Evolutionary conservation across 2,888 invertebrate species (phyloP).

Genomic region (Parelbella ahira): DNA sequence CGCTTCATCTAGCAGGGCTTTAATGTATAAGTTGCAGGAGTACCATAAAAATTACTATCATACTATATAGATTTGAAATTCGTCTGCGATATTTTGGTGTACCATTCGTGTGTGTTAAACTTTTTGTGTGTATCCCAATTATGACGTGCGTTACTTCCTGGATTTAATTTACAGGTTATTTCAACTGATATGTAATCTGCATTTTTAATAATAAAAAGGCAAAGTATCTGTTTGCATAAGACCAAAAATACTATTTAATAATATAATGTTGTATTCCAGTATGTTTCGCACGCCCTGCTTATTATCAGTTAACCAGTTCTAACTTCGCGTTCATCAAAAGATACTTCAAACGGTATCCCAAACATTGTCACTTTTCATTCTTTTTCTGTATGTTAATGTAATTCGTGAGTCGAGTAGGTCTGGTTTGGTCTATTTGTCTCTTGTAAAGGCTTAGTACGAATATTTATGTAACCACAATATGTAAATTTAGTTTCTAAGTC

Average conservation of each 20-base stretch:
- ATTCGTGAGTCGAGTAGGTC: background rate
- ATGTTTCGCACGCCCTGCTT: conserved; percentile 14
- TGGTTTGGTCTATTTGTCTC: background rate
- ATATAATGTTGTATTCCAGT: no score
- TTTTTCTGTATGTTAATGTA: background rate
- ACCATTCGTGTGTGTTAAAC: conserved; percentile 1
- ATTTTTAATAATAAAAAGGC: no score
- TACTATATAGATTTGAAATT: conserved; percentile 9
- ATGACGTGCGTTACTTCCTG: conserved; percentile 9
- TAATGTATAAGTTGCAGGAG: conserved; percentile 39
- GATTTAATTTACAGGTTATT: no score
- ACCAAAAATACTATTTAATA: no score
- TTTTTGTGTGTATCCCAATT: background rate
- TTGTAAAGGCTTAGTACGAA: conserved; percentile 15
- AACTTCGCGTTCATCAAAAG: conserved; percentile 18
- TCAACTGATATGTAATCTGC: no score
- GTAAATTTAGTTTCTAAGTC: no score
- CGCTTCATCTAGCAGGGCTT: conserved; percentile 52
- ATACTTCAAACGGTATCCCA: conserved; percentile 30
- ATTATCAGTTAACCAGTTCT: conserved; percentile 24
- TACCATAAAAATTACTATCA: conserved; percentile 9
- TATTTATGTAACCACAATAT: no score
- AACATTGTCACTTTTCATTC: conserved; percentile 11
- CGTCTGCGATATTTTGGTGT: conserved; percentile 7
- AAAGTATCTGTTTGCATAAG: no score